Base-by-base conservation (phyloP, 1,140 invertebrate species). In the Neotoxoptera formosana region DNA sequence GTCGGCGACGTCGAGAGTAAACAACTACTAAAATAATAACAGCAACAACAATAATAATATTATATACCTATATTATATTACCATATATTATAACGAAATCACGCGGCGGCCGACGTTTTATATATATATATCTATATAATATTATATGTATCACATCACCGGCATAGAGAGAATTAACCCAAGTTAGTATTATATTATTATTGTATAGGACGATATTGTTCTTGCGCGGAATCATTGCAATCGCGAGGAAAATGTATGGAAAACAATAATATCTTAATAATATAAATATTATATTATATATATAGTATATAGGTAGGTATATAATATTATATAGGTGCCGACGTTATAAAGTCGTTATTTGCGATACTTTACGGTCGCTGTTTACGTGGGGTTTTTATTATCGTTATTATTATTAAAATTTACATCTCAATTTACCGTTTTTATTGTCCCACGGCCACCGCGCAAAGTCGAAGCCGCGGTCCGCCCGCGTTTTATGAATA, bases 381-480 rank as follows among this genome's bases (percentile, higher is more conserved):
- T 90, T 41, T 60, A 47, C 30, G 45, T 45, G n/a, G 14, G n/a
- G 7, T 53, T 81, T 81, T 91, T 81, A 45, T 47, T 91, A 25
- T 91, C 36, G 20, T 41, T 41, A 84, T 84, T 84, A 84, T 91
- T 76, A 92, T 92, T 41, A 48, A 51, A 83, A 83, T 83, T 20
- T 92, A 83, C 76, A 34, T 21, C 90, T 92, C 90, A 36, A 92
- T 83, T 92, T 92, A 76, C 76, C n/a, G 20, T 25, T 48, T 81
- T 83, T 81, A 83, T 51, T 25, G 47, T 47, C 8, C 11, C 30
- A 34, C 53, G 17, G 25, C 14, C 34, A 1, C 34, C 9, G 11
- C 25, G 60, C 51, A 41, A 91, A 23, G 25, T 67, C 60, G 60
- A 67, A 36, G 76, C 36, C n/a, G 60, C 41, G 11, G 90, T 36